Conservation (phyloP, 2,113 vertebrate species). For the Raphicerus campestris region DNA sequence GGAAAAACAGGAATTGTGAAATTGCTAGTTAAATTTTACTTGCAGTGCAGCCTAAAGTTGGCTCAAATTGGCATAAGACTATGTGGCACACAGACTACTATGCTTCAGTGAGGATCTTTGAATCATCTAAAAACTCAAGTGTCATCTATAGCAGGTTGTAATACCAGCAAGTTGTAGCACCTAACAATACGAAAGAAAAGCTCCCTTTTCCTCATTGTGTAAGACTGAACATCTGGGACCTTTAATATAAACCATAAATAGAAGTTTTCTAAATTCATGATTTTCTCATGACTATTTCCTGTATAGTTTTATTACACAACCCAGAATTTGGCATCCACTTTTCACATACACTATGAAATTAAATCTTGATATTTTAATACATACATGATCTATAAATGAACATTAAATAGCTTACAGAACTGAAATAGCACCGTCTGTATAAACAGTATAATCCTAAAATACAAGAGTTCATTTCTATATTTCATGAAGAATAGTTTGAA, state of each 20-base stretch:
- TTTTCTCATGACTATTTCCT: neutral
- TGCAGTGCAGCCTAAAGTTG: neutral
- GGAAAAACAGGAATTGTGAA: neutral
- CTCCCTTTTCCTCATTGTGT: neutral
- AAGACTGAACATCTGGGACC: neutral
- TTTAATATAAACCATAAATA: slow-evolving; percentile 11
- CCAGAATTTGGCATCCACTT: neutral
- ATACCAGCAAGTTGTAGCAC: neutral
- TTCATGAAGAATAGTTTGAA: slow-evolving; percentile 1
- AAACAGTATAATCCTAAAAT: neutral
- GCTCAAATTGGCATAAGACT: neutral
- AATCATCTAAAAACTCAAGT: neutral
- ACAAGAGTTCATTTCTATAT: neutral
- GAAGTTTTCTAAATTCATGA: neutral
- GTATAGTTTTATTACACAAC: neutral
- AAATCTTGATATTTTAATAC: slow-evolving; percentile 19
- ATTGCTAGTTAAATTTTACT: neutral
- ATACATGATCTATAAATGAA: slow-evolving; percentile 25
- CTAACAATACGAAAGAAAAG: neutral
- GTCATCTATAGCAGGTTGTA: neutral
- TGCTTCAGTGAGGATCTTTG: neutral
- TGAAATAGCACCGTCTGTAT: slow-evolving; percentile 5
- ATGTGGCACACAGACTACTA: neutral
- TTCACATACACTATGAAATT: neutral
- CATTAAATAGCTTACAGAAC: neutral